Evolutionary conservation across 2,888 invertebrate genomes (phyloP), one percentile per base, ranked within the genome.

Genomic region (Noctuana brunneofusca): DNA sequence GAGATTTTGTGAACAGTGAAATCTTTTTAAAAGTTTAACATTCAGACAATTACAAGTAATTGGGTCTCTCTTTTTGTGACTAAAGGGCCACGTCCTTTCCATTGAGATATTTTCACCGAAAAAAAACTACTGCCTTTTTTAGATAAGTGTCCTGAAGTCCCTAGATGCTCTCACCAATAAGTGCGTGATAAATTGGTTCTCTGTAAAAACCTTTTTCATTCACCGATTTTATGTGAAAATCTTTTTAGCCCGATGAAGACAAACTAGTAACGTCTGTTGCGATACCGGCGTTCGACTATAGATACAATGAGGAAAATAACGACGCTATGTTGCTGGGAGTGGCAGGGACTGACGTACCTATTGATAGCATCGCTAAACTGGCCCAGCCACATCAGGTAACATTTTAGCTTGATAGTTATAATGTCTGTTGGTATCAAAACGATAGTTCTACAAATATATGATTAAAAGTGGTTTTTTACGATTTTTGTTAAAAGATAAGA

Each of bases 271-370:
- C 97, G 43, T 97, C 98, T 0, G 97, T 98, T 20, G 96, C 98
- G 5, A 96, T 97, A 30, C 98, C 99, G 0, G 97, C 98, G 0
- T 98, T 97, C 79, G 96, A 98, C 86, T 94, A 93, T 64, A 95
- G 94, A 73, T 92, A 91, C 67, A 94, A 94, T 66, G 85, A 91
- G 68, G 92, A 93, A 65, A 75, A 93, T 75, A 93, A 94, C 43
- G 92, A 93, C 69, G 97, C 97, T 0, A 94, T 95, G 72, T 89
- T 99, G 55, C 92, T 99, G 27, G 99, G 99, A 0, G 98, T 99
- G 2, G 98, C 98, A 1, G 99, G 98, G 0, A 98, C 98, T 0
- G 98, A 98, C 79, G 96, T 98, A 30, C 97, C 98, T 0, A 95
- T 99, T 6, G 95, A 96, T 73, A 98, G 98, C 79, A 96, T 99